A percentile compares a stretch with the other conserved stretches of the same genome.
Evolutionary conservation across 2,113 vertebrate genomes (phyloP).

Genomic region (Dicaeum eximium): DNA sequence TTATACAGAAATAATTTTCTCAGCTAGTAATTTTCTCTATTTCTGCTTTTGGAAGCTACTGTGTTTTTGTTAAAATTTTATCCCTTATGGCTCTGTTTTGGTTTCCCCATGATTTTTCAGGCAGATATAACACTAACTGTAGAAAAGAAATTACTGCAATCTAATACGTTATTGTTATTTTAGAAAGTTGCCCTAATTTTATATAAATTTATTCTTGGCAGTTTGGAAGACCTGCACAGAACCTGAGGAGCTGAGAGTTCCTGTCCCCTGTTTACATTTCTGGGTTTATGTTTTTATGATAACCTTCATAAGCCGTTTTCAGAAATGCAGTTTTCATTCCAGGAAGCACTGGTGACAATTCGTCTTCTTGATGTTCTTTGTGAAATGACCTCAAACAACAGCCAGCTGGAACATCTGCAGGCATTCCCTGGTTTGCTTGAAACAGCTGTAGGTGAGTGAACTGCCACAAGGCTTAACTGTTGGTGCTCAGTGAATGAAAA

Average conservation of each 20-base stretch:
- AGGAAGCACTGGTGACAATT: slow-evolving; percentile 84
- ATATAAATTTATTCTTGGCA: not conserved
- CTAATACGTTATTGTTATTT: not conserved
- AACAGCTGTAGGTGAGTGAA: slow-evolving; percentile 81
- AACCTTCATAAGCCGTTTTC: not conserved
- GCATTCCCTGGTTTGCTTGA: slow-evolving; percentile 80
- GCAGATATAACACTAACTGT: not conserved
- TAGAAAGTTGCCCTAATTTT: not conserved
- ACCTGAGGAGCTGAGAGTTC: not conserved
- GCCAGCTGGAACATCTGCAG: slow-evolving; percentile 82
- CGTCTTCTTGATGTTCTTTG: slow-evolving; percentile 89
- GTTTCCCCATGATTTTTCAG: slow-evolving; percentile 14
- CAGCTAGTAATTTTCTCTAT: slow-evolving; percentile 67
- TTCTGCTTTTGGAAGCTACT: slow-evolving; percentile 52
- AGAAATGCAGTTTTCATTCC: not conserved
- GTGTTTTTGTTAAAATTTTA: slow-evolving; percentile 66
- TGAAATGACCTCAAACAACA: slow-evolving; percentile 84
- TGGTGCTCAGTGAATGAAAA: not conserved
- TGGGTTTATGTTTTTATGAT: not conserved
- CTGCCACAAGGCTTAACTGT: not conserved
- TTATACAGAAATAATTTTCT: slow-evolving; percentile 62
- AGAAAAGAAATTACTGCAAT: not conserved
- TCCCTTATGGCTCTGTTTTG: slow-evolving; percentile 26
- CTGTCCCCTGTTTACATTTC: not conserved
- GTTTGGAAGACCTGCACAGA: not conserved